These are phyloP conservation scores for Melopsittacus undulatus DNA, from an alignment of 2,797 vertebrate species.

Conservation along the genomic window DNA sequence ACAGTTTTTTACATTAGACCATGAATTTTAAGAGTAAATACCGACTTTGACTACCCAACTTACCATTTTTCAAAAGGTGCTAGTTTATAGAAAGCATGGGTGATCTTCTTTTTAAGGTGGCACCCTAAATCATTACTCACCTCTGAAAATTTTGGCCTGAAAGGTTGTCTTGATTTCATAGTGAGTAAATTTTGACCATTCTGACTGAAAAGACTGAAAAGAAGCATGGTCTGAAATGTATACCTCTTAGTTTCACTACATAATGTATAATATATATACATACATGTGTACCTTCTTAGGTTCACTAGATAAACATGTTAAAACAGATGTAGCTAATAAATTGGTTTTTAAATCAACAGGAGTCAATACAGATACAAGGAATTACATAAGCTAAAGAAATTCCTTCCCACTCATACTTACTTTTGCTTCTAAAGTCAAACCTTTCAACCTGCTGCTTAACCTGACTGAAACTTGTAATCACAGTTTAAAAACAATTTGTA, in stretches of 20 bases:
- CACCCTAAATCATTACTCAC: neutral
- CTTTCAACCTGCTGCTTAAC: slow-evolving; percentile 59
- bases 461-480: slow-evolving; percentile 63
- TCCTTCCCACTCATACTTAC: slow-evolving; percentile 6
- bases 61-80: neutral
- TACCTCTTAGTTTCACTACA: neutral
- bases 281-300: neutral
- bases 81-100: neutral
- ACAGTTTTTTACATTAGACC: neutral
- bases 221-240: neutral
- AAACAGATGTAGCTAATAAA: slow-evolving; percentile 45
- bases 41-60: neutral
- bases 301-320: neutral
- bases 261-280: too few species aligned
- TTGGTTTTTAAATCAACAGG: slow-evolving; percentile 38
- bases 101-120: neutral
- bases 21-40: neutral
- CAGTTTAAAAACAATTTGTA: slow-evolving; percentile 64
- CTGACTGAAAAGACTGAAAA: slow-evolving; percentile 13
- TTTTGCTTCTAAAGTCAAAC: slow-evolving; percentile 57
- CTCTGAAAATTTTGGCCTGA: neutral
- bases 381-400: slow-evolving; percentile 52
- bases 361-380: slow-evolving; percentile 32
- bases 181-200: neutral
- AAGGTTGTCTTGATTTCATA: neutral